These are phyloP conservation scores for Zaprionus bogoriensis DNA, from an alignment of 2,888 invertebrate genomes.

Conservation along the genomic window DNA sequence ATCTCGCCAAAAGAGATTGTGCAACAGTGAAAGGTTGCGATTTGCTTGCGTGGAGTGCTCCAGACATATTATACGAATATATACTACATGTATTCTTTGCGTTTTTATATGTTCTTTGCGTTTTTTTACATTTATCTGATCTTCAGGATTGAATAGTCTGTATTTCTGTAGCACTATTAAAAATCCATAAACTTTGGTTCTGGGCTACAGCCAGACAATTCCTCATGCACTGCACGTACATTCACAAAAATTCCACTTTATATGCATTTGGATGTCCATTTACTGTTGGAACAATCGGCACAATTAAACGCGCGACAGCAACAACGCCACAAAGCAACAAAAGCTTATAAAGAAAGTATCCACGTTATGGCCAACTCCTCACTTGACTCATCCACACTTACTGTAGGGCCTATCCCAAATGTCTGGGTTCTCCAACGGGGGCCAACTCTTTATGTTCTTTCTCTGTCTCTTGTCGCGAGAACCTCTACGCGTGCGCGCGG, in stretches of 20 bases:
- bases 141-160: no score
- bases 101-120: not conserved
- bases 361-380: constrained; percentile 22
- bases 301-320: constrained; percentile 29
- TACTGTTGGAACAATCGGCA: constrained; percentile 49
- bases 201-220: constrained; percentile 12
- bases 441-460: constrained; percentile 13
- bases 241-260: constrained; percentile 41
- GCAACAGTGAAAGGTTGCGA: constrained; percentile 38
- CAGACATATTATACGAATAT: not conserved
- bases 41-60: constrained; percentile 38
- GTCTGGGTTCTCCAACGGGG: not conserved
- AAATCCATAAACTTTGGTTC: constrained; percentile 38
- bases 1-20: constrained; percentile 42
- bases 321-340: constrained; percentile 10
- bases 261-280: constrained; percentile 50
- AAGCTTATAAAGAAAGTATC: constrained; percentile 49
- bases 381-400: constrained; percentile 39
- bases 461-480: constrained; percentile 23
- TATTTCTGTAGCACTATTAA: constrained; percentile 54
- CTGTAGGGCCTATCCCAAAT: constrained; percentile 30
- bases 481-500: constrained; percentile 64
- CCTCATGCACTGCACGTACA: constrained; percentile 55
- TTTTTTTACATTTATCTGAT: not conserved
- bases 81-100: not conserved